Conservation (phyloP, 2,888 invertebrate genomes). For the Ennomos erosarius region DNA sequence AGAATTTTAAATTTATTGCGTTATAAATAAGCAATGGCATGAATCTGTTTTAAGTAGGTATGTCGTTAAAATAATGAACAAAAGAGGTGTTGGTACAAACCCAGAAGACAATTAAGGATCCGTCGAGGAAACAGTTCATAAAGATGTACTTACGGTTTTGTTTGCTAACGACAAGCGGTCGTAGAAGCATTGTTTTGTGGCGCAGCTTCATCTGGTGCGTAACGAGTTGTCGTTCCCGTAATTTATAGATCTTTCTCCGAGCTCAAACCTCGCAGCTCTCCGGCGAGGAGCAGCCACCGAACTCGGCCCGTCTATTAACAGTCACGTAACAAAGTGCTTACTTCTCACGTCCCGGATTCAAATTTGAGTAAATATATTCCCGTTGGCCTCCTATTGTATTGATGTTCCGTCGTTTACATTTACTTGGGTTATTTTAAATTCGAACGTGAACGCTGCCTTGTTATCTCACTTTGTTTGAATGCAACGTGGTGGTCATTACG, state of each 20-base stretch:
- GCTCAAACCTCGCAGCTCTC: slow-evolving; percentile 43
- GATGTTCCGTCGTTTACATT: slow-evolving; percentile 62
- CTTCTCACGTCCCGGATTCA: slow-evolving; percentile 74
- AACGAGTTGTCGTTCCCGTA: slow-evolving; percentile 82
- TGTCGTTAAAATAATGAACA: slow-evolving; percentile 47
- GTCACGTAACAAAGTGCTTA: slow-evolving; percentile 76
- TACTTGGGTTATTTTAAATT: slow-evolving; percentile 64
- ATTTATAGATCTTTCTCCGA: slow-evolving; percentile 81
- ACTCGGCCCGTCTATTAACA: slow-evolving; percentile 60
- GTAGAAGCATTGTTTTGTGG: slow-evolving; percentile 80
- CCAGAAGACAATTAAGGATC: slow-evolving; percentile 60
- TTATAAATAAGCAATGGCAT: slow-evolving; percentile 45
- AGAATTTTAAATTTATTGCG: slow-evolving; percentile 37
- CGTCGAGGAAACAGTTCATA: slow-evolving; percentile 74
- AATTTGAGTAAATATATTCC: slow-evolving; percentile 77
- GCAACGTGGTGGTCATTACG: slow-evolving; percentile 50
- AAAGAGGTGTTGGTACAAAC: slow-evolving; percentile 55
- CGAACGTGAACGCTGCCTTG: slow-evolving; percentile 56
- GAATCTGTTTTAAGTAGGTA: slow-evolving; percentile 34
- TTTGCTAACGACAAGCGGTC: slow-evolving; percentile 75
- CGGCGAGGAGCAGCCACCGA: slow-evolving; percentile 47
- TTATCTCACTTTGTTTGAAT: slow-evolving; percentile 59
- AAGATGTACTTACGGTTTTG: slow-evolving; percentile 69
- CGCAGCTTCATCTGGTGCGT: slow-evolving; percentile 80
- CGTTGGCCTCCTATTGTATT: slow-evolving; percentile 66